Evolutionary conservation across 2,113 vertebrate genomes (phyloP).

Genomic region (Corythaeola cristata): DNA sequence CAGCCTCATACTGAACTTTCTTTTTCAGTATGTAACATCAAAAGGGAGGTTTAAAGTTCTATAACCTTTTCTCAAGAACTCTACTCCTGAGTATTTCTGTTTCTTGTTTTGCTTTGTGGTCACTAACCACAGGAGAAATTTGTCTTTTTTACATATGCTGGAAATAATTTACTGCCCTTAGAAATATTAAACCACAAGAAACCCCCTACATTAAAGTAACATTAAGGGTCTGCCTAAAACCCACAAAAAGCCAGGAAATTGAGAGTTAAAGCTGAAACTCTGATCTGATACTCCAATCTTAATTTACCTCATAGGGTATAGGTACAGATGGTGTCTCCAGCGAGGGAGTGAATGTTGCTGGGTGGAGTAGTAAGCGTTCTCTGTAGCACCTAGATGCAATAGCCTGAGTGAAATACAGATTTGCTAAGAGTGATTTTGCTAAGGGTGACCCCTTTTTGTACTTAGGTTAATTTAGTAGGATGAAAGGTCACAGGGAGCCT

Average conservation of each 20-base stretch:
- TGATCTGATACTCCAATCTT: slow-evolving; percentile 56
- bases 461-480: background rate
- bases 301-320: slow-evolving; percentile 27
- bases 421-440: background rate
- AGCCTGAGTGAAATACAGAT: background rate
- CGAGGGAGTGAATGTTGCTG: background rate
- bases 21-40: slow-evolving; percentile 58
- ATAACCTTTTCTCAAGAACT: slow-evolving; percentile 61
- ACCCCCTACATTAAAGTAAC: slow-evolving; percentile 70
- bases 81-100: slow-evolving; percentile 71
- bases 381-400: background rate
- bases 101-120: slow-evolving; percentile 82
- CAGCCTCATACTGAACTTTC: slow-evolving; percentile 8
- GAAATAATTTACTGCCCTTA: slow-evolving; percentile 82
- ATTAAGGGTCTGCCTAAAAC: slow-evolving; percentile 71
- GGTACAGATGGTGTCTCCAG: background rate
- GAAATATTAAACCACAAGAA: slow-evolving; percentile 81
- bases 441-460: background rate
- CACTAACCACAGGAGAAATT: slow-evolving; percentile 81
- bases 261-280: slow-evolving; percentile 69
- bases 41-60: slow-evolving; percentile 67
- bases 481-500: background rate
- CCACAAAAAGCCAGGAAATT: slow-evolving; percentile 76
- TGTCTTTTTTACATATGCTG: slow-evolving; percentile 78
- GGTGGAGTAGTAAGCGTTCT: background rate